Conservation (phyloP, 2,113 vertebrate species). For the Chloropsis hardwickii region DNA sequence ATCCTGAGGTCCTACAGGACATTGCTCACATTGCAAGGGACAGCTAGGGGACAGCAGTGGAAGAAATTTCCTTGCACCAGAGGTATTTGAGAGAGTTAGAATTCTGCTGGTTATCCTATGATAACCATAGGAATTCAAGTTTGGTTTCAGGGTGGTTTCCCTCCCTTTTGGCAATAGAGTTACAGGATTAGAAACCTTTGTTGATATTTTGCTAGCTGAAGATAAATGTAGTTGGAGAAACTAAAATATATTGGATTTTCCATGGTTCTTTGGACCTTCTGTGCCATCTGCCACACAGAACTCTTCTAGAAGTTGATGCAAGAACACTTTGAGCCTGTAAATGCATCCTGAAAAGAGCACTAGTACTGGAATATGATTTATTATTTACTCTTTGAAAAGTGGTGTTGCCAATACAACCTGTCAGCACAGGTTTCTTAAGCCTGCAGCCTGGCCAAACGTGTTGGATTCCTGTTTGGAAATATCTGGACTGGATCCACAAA, state of each 20-base stretch:
- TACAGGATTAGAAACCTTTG: neutral
- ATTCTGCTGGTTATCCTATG: neutral
- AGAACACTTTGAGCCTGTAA: neutral
- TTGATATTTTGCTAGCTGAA: neutral
- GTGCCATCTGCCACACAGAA: neutral
- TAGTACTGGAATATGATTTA: neutral
- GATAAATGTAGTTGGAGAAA: neutral
- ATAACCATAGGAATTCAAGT: neutral
- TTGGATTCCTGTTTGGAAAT: conserved; percentile 4
- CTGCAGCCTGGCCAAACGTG: neutral
- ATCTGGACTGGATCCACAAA: neutral
- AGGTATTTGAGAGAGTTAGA: neutral
- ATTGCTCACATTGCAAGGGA: neutral
- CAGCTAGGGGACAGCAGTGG: neutral
- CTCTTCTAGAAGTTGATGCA: neutral
- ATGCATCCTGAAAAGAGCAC: neutral
- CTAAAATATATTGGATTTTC: neutral
- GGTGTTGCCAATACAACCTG: neutral
- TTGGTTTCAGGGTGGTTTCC: neutral
- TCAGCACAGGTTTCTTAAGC: conserved; percentile 1
- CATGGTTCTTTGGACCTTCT: neutral
- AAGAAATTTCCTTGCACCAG: neutral
- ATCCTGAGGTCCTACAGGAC: neutral
- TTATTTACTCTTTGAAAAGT: neutral
- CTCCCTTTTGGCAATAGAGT: neutral